Evolutionary conservation across 2,113 vertebrate species (phyloP).

Genomic region (Epinephelus fuscoguttatus): DNA sequence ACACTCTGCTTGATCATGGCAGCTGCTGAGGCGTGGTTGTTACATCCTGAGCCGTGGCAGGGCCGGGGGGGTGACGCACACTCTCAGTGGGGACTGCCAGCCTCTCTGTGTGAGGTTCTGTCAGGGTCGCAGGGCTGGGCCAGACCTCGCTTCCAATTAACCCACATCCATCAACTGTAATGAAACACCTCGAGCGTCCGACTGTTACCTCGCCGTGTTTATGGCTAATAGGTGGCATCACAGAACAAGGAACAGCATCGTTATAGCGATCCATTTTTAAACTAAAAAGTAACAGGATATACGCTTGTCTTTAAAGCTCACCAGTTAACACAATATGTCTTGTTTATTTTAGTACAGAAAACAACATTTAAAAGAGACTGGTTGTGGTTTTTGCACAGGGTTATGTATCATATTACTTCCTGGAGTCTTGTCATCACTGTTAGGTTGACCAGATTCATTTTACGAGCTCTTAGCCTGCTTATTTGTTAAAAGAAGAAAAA

Average conservation of each 20-base stretch:
- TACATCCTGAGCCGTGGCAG: slow-evolving; percentile 45
- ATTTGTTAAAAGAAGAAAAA: too few relatives aligned
- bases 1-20: slow-evolving; percentile 22
- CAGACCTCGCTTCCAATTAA: slow-evolving; percentile 37
- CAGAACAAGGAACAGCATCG: neutral
- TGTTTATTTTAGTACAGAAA: neutral
- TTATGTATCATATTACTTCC: too few relatives aligned
- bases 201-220: slow-evolving; percentile 14
- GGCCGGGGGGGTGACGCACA: slow-evolving; percentile 42
- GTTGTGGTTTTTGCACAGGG: too few relatives aligned
- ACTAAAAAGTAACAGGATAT: neutral
- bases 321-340: neutral
- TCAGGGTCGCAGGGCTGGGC: slow-evolving; percentile 19
- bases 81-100: slow-evolving; percentile 32
- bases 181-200: slow-evolving; percentile 56
- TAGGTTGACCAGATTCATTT: too few relatives aligned
- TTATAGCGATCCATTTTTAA: neutral
- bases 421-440: too few relatives aligned
- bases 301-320: neutral
- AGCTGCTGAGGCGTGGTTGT: slow-evolving; percentile 57
- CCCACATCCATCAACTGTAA: slow-evolving; percentile 54
- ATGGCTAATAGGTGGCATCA: neutral
- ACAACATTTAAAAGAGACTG: too few relatives aligned
- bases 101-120: slow-evolving; percentile 25
- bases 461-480: too few relatives aligned